Conservation (phyloP, 1,140 invertebrate genomes). For the Bradynema listronoti region DNA sequence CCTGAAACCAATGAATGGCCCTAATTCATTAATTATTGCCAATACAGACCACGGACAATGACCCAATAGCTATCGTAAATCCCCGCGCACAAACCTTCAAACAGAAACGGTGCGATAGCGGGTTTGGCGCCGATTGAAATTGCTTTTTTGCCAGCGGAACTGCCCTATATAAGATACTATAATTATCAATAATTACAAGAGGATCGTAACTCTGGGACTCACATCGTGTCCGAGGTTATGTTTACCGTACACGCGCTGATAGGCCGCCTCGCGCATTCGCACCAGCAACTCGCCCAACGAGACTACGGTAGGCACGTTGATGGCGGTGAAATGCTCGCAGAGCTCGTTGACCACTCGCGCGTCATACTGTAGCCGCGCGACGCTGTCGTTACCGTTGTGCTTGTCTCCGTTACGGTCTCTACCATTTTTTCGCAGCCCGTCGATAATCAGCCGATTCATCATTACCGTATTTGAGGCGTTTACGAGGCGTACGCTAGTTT, state of each 20-base stretch:
- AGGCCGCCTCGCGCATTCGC: slow-evolving; percentile 4
- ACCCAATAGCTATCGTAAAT: slow-evolving; percentile 2
- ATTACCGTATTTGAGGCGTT: too few species aligned
- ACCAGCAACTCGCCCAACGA: neutral
- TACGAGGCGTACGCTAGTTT: too few species aligned
- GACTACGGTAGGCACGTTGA: neutral
- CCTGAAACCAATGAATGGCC: slow-evolving; percentile 34
- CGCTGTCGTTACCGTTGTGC: too few species aligned
- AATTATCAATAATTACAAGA: neutral
- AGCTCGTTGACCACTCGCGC: slow-evolving; percentile 7
- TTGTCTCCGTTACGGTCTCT: too few species aligned
- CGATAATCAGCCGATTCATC: too few species aligned
- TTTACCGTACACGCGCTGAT: slow-evolving; percentile 5
- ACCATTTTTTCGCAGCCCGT: too few species aligned
- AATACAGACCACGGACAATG: slow-evolving; percentile 21
- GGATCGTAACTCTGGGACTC: neutral
- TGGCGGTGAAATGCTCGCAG: slow-evolving; percentile 6
- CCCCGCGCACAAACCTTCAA: slow-evolving; percentile 29
- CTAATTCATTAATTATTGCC: too few species aligned
- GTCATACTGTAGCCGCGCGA: too few species aligned
- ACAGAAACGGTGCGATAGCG: slow-evolving; percentile 35
- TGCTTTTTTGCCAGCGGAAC: slow-evolving; percentile 22
- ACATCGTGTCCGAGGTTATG: slow-evolving; percentile 1
- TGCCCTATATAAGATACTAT: slow-evolving; percentile 5
- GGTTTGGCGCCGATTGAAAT: slow-evolving; percentile 26